These are phyloP conservation scores for Nephrotoma guestfalica DNA, from an alignment of 2,888 invertebrate species.

Conservation along the genomic window DNA sequence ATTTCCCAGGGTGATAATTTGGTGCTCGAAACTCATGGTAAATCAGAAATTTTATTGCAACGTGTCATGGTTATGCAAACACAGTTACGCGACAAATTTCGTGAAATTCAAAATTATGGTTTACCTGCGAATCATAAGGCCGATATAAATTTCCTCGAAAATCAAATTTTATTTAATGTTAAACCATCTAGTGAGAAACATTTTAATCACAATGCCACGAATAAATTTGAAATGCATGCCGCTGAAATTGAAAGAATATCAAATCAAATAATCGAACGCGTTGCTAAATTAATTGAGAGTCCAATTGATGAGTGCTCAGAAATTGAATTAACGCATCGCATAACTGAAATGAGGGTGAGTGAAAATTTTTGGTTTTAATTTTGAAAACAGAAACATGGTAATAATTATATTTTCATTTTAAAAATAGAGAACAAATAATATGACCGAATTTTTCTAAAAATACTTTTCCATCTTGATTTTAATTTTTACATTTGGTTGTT, in stretches of 20 bases:
- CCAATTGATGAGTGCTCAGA: constrained; percentile 24
- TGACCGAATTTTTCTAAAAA: not conserved
- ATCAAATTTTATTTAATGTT: constrained; percentile 9
- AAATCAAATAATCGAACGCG: constrained; percentile 27
- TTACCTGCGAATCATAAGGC: not conserved
- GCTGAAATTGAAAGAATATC: constrained; percentile 24
- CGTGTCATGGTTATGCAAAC: constrained; percentile 30
- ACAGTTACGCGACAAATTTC: constrained; percentile 28
- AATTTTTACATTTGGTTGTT: not conserved
- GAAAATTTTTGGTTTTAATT: not conserved
- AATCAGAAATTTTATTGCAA: constrained; percentile 25
- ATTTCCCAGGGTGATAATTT: constrained; percentile 66
- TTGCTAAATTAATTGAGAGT: constrained; percentile 28
- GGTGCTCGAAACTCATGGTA: constrained; percentile 49
- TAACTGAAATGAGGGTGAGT: constrained; percentile 31
- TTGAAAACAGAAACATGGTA: not conserved
- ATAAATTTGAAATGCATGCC: not conserved
- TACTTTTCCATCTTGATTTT: not conserved
- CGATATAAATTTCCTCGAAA: not conserved
- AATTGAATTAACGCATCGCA: constrained; percentile 25
- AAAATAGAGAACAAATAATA: not conserved
- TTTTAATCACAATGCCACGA: constrained; percentile 6
- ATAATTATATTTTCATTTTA: not conserved
- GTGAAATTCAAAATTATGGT: constrained; percentile 24
- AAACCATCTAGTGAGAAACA: constrained; percentile 11